Conservation (phyloP, 2,888 invertebrate genomes). For the Rotaria macrura region DNA sequence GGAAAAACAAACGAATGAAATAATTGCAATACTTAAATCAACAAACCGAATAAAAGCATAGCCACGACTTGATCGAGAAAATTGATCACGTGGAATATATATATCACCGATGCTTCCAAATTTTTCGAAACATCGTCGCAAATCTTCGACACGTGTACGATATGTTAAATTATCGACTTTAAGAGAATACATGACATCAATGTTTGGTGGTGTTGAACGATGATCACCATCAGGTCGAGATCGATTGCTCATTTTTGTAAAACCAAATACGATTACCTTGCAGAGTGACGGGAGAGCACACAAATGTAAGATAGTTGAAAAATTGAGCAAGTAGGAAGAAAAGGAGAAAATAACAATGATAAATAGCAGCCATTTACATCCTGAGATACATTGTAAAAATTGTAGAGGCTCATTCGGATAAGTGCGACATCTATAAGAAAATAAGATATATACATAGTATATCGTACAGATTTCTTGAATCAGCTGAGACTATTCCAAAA, state of each 20-base stretch:
- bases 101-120: conserved; percentile 98
- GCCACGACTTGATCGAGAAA: conserved; percentile 73
- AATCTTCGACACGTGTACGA: conserved; percentile 87
- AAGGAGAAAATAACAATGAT: background rate
- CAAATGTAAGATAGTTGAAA: background rate
- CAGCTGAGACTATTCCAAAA: too few relatives aligned
- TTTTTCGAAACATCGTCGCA: conserved; percentile 62
- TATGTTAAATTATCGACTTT: conserved; percentile 97
- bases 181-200: conserved; percentile 72
- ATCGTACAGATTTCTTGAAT: too few relatives aligned
- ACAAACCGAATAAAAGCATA: conserved; percentile 79
- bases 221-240: background rate
- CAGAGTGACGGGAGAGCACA: too few relatives aligned
- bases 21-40: background rate
- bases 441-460: too few relatives aligned
- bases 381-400: too few relatives aligned
- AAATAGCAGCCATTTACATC: background rate
- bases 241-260: background rate
- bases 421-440: too few relatives aligned
- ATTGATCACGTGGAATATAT: conserved; percentile 89
- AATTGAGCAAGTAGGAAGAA: background rate
- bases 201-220: conserved; percentile 42
- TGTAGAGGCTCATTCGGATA: too few relatives aligned
- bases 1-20: background rate
- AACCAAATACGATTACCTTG: too few relatives aligned